phyloP scores from a whole-genome alignment of 2,888 invertebrate species.

The Mactromeris polynyma region DNA sequence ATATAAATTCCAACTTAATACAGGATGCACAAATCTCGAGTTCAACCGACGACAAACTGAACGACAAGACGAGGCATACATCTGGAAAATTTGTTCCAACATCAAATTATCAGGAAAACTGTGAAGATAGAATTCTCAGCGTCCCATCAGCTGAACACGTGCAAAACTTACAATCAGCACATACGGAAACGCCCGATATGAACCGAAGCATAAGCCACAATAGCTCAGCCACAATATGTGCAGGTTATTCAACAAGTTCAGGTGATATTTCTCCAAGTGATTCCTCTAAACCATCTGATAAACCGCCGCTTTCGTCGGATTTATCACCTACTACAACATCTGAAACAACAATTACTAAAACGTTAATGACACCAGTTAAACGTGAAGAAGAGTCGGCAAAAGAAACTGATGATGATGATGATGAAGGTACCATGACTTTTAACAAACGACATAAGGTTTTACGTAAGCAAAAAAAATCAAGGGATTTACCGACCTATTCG shows the following conservation, averaged over 20 bases:
- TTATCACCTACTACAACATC: not conserved
- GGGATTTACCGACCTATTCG: not conserved
- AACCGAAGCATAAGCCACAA: slow-evolving; percentile 20
- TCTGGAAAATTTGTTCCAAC: slow-evolving; percentile 30
- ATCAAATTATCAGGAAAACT: not conserved
- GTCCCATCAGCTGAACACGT: not conserved
- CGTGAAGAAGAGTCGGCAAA: not conserved
- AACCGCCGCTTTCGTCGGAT: not conserved
- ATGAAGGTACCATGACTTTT: not conserved
- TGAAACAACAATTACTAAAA: not conserved
- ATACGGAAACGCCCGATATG: not conserved
- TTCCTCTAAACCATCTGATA: not conserved
- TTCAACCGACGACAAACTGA: not conserved
- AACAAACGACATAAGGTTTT: not conserved
- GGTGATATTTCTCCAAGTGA: not conserved
- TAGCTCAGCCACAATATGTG: slow-evolving; percentile 15
- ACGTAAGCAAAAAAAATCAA: not conserved
- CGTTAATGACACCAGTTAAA: not conserved
- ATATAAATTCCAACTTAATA: not conserved
- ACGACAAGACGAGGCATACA: slow-evolving; percentile 17
- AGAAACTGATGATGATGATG: slow-evolving; percentile 17
- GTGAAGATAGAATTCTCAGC: slow-evolving; percentile 20
- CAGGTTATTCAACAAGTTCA: not conserved
- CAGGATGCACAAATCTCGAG: slow-evolving; percentile 4
- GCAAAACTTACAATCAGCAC: not conserved